phyloP scores from a whole-genome alignment of 2,113 vertebrate genomes.

The Phalacrocorax aristotelis region DNA sequence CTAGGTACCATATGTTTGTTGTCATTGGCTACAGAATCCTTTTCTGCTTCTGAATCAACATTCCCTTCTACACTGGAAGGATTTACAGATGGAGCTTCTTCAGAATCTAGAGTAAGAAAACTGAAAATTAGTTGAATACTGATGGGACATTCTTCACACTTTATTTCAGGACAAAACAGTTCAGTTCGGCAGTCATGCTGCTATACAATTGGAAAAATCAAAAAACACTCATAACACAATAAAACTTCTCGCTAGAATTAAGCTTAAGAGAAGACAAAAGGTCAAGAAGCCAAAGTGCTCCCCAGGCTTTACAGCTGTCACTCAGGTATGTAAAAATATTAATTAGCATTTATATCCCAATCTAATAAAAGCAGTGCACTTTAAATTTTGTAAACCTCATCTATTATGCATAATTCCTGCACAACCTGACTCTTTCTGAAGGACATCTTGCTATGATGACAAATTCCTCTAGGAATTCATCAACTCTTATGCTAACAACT shows the following conservation, averaged over 20 bases:
- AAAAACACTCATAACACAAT: background rate
- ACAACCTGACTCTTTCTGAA: background rate
- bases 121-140: background rate
- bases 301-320: background rate
- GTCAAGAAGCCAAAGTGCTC: background rate
- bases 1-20: conserved; percentile 78
- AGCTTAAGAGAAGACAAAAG: background rate
- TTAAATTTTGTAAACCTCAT: background rate
- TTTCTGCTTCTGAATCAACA: conserved; percentile 93
- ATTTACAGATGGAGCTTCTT: conserved; percentile 91
- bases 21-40: conserved; percentile 81
- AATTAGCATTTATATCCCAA: background rate
- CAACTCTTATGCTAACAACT: background rate
- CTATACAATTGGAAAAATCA: background rate
- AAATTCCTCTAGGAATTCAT: background rate
- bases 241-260: background rate
- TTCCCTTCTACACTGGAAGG: conserved; percentile 94
- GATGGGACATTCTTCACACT: background rate
- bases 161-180: background rate
- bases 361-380: background rate
- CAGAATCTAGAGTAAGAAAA: conserved; percentile 85
- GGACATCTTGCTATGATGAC: background rate
- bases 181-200: background rate
- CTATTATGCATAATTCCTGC: background rate
- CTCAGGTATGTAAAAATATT: background rate